phyloP scores from a whole-genome alignment of 2,888 invertebrate species.

The Spilosoma lubricipeda region DNA sequence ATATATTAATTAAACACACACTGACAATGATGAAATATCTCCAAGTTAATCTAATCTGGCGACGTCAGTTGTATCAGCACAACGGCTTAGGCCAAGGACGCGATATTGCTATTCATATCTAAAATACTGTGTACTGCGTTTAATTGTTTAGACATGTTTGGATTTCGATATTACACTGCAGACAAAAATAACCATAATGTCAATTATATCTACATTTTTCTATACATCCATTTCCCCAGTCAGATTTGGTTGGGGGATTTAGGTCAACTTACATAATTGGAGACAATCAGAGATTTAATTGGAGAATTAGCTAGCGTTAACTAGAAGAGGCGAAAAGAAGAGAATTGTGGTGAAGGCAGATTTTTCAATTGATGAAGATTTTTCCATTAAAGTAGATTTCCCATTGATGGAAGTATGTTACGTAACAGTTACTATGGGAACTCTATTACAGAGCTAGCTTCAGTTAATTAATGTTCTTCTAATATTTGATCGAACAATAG shows the following conservation, averaged over 20 bases:
- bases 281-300: background rate
- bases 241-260: background rate
- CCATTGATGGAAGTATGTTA: background rate
- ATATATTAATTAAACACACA: constrained; percentile 3
- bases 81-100: constrained; percentile 23
- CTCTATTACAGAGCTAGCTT: background rate
- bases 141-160: constrained; percentile 8
- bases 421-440: too few relatives aligned
- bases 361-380: too few relatives aligned
- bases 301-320: too few relatives aligned
- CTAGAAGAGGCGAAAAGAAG: too few relatives aligned
- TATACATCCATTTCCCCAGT: background rate
- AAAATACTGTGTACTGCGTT: background rate
- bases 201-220: background rate
- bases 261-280: background rate
- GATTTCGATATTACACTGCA: background rate
- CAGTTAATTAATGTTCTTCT: background rate
- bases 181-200: background rate
- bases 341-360: background rate
- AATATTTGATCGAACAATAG: constrained; percentile 24
- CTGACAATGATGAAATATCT: constrained; percentile 2
- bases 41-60: constrained; percentile 9
- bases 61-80: constrained; percentile 13
- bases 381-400: background rate
- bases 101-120: constrained; percentile 4